These are phyloP conservation scores for Papilio glaucus DNA, from an alignment of 1,140 invertebrate genomes.

Conservation along the genomic window DNA sequence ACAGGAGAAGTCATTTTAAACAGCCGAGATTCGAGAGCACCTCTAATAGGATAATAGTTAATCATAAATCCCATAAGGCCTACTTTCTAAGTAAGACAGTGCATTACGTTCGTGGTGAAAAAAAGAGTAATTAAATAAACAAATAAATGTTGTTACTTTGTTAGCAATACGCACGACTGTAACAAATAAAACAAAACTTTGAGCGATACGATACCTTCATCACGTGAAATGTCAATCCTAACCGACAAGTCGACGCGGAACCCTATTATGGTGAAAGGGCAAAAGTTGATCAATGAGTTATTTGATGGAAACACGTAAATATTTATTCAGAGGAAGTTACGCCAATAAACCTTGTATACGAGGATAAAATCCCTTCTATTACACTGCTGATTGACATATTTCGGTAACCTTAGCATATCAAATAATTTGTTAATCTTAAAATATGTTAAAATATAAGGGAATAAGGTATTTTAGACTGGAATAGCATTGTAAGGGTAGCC, in stretches of 20 bases:
- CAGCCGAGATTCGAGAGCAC: no score
- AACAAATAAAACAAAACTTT: constrained; percentile 27
- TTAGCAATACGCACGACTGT: neutral
- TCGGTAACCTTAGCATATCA: neutral
- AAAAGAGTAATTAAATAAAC: no score
- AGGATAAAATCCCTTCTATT: neutral
- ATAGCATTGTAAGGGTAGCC: no score
- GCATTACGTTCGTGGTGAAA: no score
- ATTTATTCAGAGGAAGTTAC: neutral
- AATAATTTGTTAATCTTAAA: no score
- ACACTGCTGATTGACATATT: neutral
- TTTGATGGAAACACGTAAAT: constrained; percentile 11
- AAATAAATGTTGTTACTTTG: neutral
- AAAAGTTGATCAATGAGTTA: constrained; percentile 28
- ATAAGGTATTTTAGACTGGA: no score
- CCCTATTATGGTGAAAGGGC: constrained; percentile 19
- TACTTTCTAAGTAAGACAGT: no score
- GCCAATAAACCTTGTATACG: neutral
- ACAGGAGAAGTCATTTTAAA: no score
- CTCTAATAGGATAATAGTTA: no score
- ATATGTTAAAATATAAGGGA: no score
- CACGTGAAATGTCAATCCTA: constrained; percentile 21
- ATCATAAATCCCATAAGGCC: no score
- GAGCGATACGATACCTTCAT: constrained; percentile 26
- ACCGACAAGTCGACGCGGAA: constrained; percentile 26